Base-by-base conservation (phyloP, 2,113 vertebrate species). In the Sakesphorus luctuosus region DNA sequence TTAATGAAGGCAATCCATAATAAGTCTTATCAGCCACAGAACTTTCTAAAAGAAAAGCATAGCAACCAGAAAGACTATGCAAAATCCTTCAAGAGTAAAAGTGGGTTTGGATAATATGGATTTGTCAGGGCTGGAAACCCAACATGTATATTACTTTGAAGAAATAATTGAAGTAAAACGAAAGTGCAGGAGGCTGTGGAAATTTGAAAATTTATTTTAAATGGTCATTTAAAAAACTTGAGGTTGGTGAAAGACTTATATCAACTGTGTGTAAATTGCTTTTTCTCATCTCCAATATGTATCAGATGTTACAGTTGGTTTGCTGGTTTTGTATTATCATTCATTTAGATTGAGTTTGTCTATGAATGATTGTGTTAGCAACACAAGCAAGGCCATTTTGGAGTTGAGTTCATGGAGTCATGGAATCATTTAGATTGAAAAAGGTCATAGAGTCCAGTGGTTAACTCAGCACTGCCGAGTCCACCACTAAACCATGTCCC, bases 321-420 rank as follows among this genome's bases (percentile, higher is more conserved):
- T 84, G 62, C 58, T 87, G 63, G 13, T 76, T 84, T 75, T 71
- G 46, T 72, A 28, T 56, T 75, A 56, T 36, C 36, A 16, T n/a
- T 71, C 25, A 21, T 47, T 90, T 67, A 76, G 47, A 43, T 29
- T 87, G 68, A 85, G 18, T 71, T 83, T 80, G 23, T 75, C 44
- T 82, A 13, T 24, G 3, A 0, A 0, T 0, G 0, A 16, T 44
- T 1, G 33, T 6, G 38, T 80, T 63, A 84, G 26, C n/a, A 67
- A n/a, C 72, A 33, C 43, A 40, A 56, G 61, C 23, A 47, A 63
- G 36, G 21, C 25, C 19, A 31, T 62, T 72, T 40, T 56, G 11
- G 67, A 87, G 46, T n/a, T 4, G 5, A 61, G 29, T 36, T 40
- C 35, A 61, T 10, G 26, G 59, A 36, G 7, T 36, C 35, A 61